phyloP scores from a whole-genome alignment of 2,888 invertebrate genomes.

The Sabatieria punctata region DNA sequence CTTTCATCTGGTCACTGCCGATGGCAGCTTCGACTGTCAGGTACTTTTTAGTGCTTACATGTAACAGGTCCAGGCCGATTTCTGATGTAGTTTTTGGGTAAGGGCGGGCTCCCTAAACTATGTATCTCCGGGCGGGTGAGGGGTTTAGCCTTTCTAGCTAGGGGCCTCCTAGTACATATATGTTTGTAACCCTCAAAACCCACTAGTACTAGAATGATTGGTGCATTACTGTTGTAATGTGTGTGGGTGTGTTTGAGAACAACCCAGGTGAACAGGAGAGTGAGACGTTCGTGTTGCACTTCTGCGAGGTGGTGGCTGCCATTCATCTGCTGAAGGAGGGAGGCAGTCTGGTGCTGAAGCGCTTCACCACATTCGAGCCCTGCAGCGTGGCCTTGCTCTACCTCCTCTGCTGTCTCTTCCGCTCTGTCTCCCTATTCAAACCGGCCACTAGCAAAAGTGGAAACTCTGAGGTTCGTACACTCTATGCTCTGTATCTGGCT shows the following conservation, averaged over 20 bases:
- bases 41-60: too few species aligned
- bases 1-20: constrained; percentile 51
- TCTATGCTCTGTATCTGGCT: too few species aligned
- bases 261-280: constrained; percentile 71
- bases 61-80: too few species aligned
- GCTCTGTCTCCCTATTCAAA: constrained; percentile 56
- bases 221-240: neutral
- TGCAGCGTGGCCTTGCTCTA: constrained; percentile 60
- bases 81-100: too few species aligned
- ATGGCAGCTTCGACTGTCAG: constrained; percentile 79
- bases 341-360: constrained; percentile 65
- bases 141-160: too few species aligned
- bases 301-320: constrained; percentile 63
- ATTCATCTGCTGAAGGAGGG: constrained; percentile 49
- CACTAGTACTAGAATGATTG: too few species aligned
- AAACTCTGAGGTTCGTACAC: constrained; percentile 67
- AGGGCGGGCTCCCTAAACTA: too few species aligned
- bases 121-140: too few species aligned
- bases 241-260: constrained; percentile 25
- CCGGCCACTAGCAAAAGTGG: constrained; percentile 83
- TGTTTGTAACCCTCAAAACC: too few species aligned
- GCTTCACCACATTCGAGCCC: constrained; percentile 74
- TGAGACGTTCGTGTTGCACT: constrained; percentile 56
- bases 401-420: constrained; percentile 51
- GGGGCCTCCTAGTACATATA: too few species aligned